Evolutionary conservation across 2,888 invertebrate genomes (phyloP), one percentile per base, ranked within the genome.

Genomic region (Trilocha varians): DNA sequence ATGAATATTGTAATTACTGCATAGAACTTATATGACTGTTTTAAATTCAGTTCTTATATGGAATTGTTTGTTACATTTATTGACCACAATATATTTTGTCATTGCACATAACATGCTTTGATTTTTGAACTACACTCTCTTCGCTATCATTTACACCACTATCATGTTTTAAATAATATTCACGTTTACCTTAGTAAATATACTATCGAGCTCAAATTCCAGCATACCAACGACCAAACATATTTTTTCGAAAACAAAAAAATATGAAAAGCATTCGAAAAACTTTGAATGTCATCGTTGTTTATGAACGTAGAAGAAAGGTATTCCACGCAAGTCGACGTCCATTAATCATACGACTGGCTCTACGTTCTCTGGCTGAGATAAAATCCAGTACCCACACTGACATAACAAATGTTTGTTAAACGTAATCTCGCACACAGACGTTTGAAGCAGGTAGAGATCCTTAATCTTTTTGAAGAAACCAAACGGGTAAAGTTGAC

Each of bases 331-430:
- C 62, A 65, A 65, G 70, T 72, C 57, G 72, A 55, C 52, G 59
- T 57, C 62, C 75, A 85, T 85, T 82, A 77, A 82, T 84, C 83
- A 83, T 80, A 73, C 48, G 72, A 71, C 67, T 60, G 49, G 65
- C 63, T 53, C 45, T 40, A 38, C 32, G 25, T 15, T 16, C 16
- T 40, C 39, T 39, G 55, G 53, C 55, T 50, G 55, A 75, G 78
- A 79, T 77, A 78, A 74, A 75, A 71, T 55, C 59, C 54, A 62
- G 53, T 58, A 62, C 55, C 57, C 52, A 62, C 47, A 48, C 52
- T 52, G 42, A 59, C 52, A 53, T 47, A 47, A 39, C 49, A 50
- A 25, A 45, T 56, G 43, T 44, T 47, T 50, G 44, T 51, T 36
- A 42, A 53, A 51, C 43, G 13, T 37, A 13, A 25, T n/a, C 44